A percentile compares a stretch with the other conserved stretches of the same genome.
Evolutionary conservation across 2,888 invertebrate genomes (phyloP).

Genomic region (Lasioglossum morio): DNA sequence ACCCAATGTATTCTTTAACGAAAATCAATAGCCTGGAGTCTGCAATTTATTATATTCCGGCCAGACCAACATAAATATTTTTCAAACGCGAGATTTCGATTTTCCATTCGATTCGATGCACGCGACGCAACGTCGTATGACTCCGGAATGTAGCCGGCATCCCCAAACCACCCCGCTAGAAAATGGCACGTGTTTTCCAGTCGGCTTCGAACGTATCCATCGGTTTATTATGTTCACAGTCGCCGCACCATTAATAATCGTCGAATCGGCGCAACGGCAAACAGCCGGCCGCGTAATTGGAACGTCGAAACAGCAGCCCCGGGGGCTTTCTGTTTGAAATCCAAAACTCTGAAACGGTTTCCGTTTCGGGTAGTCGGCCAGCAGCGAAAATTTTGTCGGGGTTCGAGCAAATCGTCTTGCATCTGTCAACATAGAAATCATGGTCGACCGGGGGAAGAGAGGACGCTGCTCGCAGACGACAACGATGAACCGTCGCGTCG

Average conservation of each 20-base stretch:
- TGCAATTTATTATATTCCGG: neutral
- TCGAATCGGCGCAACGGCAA: constrained; percentile 54
- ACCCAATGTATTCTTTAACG: neutral
- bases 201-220: constrained; percentile 21
- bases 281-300: constrained; percentile 52
- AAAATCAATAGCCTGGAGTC: neutral
- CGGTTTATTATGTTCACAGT: constrained; percentile 54
- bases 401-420: constrained; percentile 37
- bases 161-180: constrained; percentile 39
- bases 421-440: constrained; percentile 63
- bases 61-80: constrained; percentile 26
- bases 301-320: constrained; percentile 48
- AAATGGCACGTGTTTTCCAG: constrained; percentile 51
- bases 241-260: constrained; percentile 67
- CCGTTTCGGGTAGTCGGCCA: neutral
- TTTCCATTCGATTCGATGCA: constrained; percentile 4
- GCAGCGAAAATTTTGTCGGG: constrained; percentile 39
- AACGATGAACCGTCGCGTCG: constrained; percentile 27
- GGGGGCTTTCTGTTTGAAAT: constrained; percentile 37
- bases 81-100: constrained; percentile 17
- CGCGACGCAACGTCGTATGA: neutral
- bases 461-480: constrained; percentile 39
- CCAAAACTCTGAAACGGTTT: constrained; percentile 48
- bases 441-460: constrained; percentile 16
- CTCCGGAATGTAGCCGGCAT: constrained; percentile 41